Evolutionary conservation across 2,113 vertebrate species (phyloP), one percentile per base, ranked within the genome.

Genomic region (Hippocampus barbouri): DNA sequence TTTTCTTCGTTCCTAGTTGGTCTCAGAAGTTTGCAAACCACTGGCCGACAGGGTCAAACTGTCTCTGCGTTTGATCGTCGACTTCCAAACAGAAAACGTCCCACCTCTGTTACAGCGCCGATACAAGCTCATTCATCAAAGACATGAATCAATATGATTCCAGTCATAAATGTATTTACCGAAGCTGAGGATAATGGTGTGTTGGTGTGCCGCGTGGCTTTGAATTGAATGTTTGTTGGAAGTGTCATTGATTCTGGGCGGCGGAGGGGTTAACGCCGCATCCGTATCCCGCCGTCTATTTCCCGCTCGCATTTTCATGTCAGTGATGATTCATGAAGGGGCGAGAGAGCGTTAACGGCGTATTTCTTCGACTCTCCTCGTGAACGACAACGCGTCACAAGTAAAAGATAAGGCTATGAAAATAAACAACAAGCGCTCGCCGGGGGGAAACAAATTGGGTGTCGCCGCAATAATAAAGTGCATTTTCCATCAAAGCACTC

Each of bases 301-400:
- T 89, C 86, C 67, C 78, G 82, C 74, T 81, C 81, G 81, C 70
- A 76, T 76, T 25, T 59, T 25, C 56, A 27, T 20, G 59, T 34
- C 59, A 18, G 27, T 8, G 27, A 61, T 61, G 59, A 61, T 61
- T 34, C 27, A 34, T 20, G 59, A 20, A 34, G 15, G 27, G 27
- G 27, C 59, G 27, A 15, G 27, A 34, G 27, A 61, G 59, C 59
- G 59, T 61, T 61, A 61, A 61, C 59, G 59, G 16, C 16, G 10
- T 61, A 61, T 34, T 79, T 86, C 82, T 85, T 84, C 81, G 76
- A 74, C 86, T 85, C 82, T 85, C 81, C 77, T 85, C 60, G 80
- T 83, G 84, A 88, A 88, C 86, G 89, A 85, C 80, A 88, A 86
- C 85, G 90, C 82, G 89, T 90, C 88, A 91, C 88, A 87, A 88